Base-by-base conservation (phyloP, 2,888 invertebrate species). In the Itoplectis maculator region DNA sequence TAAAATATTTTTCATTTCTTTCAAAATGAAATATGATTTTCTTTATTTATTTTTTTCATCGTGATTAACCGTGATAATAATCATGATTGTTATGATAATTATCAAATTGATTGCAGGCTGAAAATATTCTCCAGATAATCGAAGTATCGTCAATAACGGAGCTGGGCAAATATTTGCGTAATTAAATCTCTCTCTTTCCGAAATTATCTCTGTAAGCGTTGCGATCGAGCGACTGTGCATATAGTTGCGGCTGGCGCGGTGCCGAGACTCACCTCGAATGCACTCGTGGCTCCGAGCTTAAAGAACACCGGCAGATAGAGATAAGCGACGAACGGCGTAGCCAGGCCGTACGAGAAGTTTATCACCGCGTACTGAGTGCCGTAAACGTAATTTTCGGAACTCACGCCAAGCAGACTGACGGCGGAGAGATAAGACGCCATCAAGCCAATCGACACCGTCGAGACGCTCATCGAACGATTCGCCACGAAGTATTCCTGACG, bases 371-470 rank as follows among this genome's bases (percentile, higher is more conserved):
- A 98, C 90, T 96, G 96, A 83, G 97, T 96, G 72, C 98, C 97
- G 89, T 95, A 97, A 86, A 95, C 95, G 92, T 98, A 98, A 91
- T 96, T 97, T 93, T 98, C 98, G 66, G 96, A 95, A 13, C 97
- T 96, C 0, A 98, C 97, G 11, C 98, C 98, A 20, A 98, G 93
- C 37, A 98, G 92, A 0, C 97, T 97, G 61, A 98, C 95, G 42
- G 98, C 97, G 0, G 98, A 98, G 96, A 98, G 97, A 91, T 98
- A 98, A 59, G 97, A 97, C 7, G 97, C 97, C 96, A 98, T 97
- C 59, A 98, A 93, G 2, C 97, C 97, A 84, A 97, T 96, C 3
- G 97, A 97, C 3, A 98, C 97, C 0, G 98, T 97, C 7, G 93
- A 90, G 87, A 97, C 94, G 4, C 96, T 95, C 96, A 98, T 96